These are phyloP conservation scores for Kradibia gibbosae DNA, from an alignment of 1,140 invertebrate species.

Conservation along the genomic window DNA sequence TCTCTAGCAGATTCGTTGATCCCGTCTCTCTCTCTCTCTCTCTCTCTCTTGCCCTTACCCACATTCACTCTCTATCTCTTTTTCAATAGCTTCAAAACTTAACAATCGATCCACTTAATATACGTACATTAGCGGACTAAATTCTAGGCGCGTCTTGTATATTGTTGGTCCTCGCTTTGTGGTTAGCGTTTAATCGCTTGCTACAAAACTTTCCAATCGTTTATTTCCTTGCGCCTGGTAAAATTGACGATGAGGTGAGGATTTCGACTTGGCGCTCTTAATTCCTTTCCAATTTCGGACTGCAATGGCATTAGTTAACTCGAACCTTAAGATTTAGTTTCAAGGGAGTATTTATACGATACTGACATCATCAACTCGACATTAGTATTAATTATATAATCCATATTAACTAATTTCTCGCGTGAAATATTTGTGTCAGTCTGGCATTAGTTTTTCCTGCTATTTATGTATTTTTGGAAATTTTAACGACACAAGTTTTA, in stretches of 20 bases:
- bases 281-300: background rate
- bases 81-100: conserved; percentile 58
- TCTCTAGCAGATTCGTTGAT: conserved; percentile 62
- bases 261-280: background rate
- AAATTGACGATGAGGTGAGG: background rate
- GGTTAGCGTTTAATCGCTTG: conserved; percentile 29
- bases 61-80: no score
- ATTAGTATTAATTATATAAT: no score
- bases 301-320: background rate
- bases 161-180: background rate
- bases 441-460: no score
- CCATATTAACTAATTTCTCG: no score
- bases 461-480: no score
- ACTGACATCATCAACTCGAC: no score
- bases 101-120: conserved; percentile 64
- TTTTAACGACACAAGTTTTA: no score
- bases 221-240: background rate
- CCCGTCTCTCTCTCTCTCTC: background rate
- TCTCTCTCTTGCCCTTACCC: background rate
- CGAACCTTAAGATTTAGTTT: no score
- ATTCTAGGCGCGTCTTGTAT: background rate
- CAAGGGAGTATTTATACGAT: no score
- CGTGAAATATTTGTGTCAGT: no score
- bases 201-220: conserved; percentile 20
- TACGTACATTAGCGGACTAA: conserved; percentile 2